A percentile compares a stretch with the other conserved stretches of the same genome.
phyloP scores from a whole-genome alignment of 2,113 vertebrate genomes.

The Ciconia maguari region DNA sequence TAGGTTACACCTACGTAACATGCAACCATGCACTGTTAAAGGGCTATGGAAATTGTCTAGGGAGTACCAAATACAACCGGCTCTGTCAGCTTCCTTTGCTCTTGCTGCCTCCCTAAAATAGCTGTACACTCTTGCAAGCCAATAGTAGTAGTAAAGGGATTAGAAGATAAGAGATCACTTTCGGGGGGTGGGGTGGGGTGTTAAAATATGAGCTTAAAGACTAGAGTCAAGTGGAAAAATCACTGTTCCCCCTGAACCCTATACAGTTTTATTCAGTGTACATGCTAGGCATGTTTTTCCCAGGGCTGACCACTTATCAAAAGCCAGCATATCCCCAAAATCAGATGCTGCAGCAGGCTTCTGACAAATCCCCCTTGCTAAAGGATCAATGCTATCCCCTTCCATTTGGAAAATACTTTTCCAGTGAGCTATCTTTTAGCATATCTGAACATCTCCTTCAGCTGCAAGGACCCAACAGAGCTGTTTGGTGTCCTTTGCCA shows the following conservation, averaged over 20 bases:
- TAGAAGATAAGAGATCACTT: neutral
- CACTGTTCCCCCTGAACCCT: neutral
- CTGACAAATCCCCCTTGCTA: neutral
- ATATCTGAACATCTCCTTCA: neutral
- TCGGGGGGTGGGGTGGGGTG: neutral
- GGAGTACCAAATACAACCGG: neutral
- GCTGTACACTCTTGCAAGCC: neutral
- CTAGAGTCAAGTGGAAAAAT: neutral
- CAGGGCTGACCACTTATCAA: neutral
- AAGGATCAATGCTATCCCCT: neutral
- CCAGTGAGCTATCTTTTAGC: neutral
- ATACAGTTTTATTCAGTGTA: neutral
- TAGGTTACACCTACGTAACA: neutral
- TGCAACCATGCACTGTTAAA: fast-evolving
- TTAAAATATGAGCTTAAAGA: neutral
- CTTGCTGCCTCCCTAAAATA: neutral
- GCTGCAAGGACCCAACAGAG: neutral
- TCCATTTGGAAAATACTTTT: neutral
- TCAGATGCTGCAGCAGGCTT: neutral
- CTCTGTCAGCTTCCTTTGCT: neutral
- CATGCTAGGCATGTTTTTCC: neutral
- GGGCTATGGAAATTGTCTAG: neutral
- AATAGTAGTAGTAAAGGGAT: neutral
- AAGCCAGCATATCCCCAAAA: neutral
- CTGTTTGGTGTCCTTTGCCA: neutral